Base-by-base conservation (phyloP, 2,113 vertebrate genomes). In the Amblyornis subalaris region DNA sequence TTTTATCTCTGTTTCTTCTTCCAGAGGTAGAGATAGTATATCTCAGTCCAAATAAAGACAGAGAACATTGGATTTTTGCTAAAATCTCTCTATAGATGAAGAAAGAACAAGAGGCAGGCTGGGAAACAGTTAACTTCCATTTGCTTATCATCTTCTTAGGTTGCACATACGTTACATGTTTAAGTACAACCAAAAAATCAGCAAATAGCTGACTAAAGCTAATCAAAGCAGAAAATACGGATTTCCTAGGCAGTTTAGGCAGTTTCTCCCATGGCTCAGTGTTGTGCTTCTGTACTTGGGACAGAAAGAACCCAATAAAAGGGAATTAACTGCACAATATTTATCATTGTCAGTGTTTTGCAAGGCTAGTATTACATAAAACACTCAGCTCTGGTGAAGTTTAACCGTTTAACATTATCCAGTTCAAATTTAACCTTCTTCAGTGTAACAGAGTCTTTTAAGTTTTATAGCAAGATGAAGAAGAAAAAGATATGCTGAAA, bases 121-220 rank as follows among this genome's bases (percentile, higher is more conserved):
- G 42, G n/a, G 48, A 91, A 94, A 38, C 21, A 1, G 1, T 57
- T 58, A 31, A 36, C 14, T 65, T 66, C 14, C 9, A 57, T 85
- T 75, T 84, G 14, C 28, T 60, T 85, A 5, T 36, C 1, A 6
- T 54, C n/a, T 38, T 61, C 57, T 66, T 79, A 57, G 36, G 28
- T 25, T 76, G 25, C 29, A 26, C 0, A 1, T 42, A 29, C 0
- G 0, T 79, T 42, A 29, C 0, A 0, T 79, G 6, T 21, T 55
- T 35, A 58, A 86, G 31, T 54, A 51, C 21, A 48, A 58, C 38
- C 44, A 51, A 74, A 81, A 75, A n/a, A 31, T 44, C 31, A 74
- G 7, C 0, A 2, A 90, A n/a, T 35, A 20, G 60, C 60, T 88
- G 72, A 83, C 26, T 82, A 88, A 82, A 93, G 15, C 29, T 83